Evolutionary conservation across 2,888 invertebrate species (phyloP), one percentile per base, ranked within the genome.

Genomic region (Mesopsocus fuscifrons): DNA sequence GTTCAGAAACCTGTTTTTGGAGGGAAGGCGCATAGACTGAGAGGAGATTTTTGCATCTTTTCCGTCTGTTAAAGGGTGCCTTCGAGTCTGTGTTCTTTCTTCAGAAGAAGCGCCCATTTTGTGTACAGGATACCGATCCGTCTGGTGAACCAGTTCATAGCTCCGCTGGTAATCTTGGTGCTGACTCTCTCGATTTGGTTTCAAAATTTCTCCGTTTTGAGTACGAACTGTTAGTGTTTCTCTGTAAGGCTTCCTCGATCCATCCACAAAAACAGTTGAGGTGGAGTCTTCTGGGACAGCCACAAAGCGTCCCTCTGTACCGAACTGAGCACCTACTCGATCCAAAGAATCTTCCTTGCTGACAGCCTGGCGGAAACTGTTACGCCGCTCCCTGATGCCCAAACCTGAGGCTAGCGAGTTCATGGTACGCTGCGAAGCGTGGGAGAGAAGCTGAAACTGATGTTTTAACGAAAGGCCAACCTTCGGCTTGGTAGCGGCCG

Each of bases 311-410:
- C 42, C 8, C 43, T 38, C 45, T 2, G 22, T 26, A 5, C 38
- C 41, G 2, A 33, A 34, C 20, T 11, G 8, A 11, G 26, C 11
- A n/a, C n/a, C n/a, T 6, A 26, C 11, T 26, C 26, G 26, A 3
- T 51, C 51, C n/a, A 33, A 42, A 13, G n/a, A 13, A 13, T 48
- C 49, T 40, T 52, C 51, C 46, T 54, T 57, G 46, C 52, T 52
- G 18, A 58, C 53, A 4, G 58, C 57, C 47, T 57, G 55, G 2
- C 56, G 48, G 45, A 58, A 57, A 49, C 57, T 58, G 43, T 58
- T 57, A 34, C 56, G 48, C 42, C 57, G 48, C 46, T 58, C 57
- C 3, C 57, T 51, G 4, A 54, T 48, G 1, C 55, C 56, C 8
- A 55, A 47, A 4, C 53, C 51, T 21, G 49, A 51, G 31, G 51